Evolutionary conservation across 2,113 vertebrate species (phyloP), one percentile per base, ranked within the genome.

Genomic region (Pollachius pollachius): DNA sequence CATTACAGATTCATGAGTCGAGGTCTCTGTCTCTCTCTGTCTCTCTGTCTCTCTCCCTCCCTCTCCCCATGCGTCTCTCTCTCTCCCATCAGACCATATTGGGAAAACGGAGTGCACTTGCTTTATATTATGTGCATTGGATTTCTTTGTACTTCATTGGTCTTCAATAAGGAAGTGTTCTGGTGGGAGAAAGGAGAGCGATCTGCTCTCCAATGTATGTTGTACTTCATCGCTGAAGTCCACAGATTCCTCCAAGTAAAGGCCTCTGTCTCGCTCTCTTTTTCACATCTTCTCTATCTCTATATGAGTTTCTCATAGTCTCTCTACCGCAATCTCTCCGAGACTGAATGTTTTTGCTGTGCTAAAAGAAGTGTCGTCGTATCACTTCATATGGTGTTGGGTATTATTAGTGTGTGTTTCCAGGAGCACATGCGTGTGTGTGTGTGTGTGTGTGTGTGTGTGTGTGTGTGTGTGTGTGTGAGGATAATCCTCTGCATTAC

Each of bases 361-460:
- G 72, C 70, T 69, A 61, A 77, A 82, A 81, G 77, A 77, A 74
- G 57, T 15, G 12, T 58, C 58, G 64, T 12, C 52, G 0, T 58
- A 65, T 78, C 68, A 58, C 66, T n/a, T 66, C 41, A 75, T 71
- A 54, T 3, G 4, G 65, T 52, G 57, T 72, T 48, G 13, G 52
- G 59, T 21, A 37, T 58, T 52, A 21, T 68, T 48, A 9, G 41
- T 48, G 41, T 48, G 8, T 48, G 41, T 41, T 41, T 41, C 37
- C 9, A 3, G 37, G 37, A 41, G 37, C 37, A 3, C 3, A 21
- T 34, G 67, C 61, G 23, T 37, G 41, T 27, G 67, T 62, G 23
- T 63, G 61, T 30, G 61, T 63, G 61, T 27, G 61, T 30, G 23
- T 30, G 61, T 63, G 61, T 63, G 61, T 59, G 61, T 30, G 67